Evolutionary conservation across 2,888 invertebrate genomes (phyloP).

Genomic region (Megamerina dolium): DNA sequence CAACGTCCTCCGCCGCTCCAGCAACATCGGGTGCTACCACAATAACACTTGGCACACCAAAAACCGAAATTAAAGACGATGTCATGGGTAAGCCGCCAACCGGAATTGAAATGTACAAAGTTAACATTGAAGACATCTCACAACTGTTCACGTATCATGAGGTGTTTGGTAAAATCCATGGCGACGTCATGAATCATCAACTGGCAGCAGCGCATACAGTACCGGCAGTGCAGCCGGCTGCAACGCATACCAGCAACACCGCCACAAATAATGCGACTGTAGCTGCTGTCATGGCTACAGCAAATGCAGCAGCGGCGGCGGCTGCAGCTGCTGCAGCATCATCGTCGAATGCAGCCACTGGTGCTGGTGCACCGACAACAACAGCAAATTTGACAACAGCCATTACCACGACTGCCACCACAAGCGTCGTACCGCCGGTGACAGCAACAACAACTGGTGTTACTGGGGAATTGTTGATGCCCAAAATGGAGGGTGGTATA

Average conservation of each 20-base stretch:
- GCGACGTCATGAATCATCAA: conserved; percentile 51
- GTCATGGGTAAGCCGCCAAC: conserved; percentile 49
- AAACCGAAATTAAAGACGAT: conserved; percentile 37
- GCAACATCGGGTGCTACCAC: conserved; percentile 40
- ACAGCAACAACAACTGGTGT: conserved; percentile 18
- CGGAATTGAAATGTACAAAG: conserved; percentile 68
- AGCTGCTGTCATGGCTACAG: conserved; percentile 32
- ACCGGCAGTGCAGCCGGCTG: conserved; percentile 24
- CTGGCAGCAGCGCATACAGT: conserved; percentile 49
- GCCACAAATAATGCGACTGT: conserved; percentile 38
- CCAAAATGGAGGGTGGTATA: conserved; percentile 48
- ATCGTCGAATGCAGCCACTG: conserved; percentile 15
- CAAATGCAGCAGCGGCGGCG: conserved; percentile 34
- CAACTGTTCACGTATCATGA: conserved; percentile 81
- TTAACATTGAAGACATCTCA: conserved; percentile 76
- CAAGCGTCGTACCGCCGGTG: conserved; percentile 21
- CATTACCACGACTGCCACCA: conserved; percentile 27
- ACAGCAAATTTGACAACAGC: conserved; percentile 20
- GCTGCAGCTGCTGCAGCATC: conserved; percentile 33
- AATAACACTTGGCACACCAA: conserved; percentile 36
- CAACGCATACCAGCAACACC: conserved; percentile 27
- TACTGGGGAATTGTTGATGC: conserved; percentile 40
- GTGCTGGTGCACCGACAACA: conserved; percentile 23
- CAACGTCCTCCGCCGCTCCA: conserved; percentile 21
- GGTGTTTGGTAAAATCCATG: conserved; percentile 66